phyloP scores from a whole-genome alignment of 2,797 vertebrate species.

The Paguma larvata region DNA sequence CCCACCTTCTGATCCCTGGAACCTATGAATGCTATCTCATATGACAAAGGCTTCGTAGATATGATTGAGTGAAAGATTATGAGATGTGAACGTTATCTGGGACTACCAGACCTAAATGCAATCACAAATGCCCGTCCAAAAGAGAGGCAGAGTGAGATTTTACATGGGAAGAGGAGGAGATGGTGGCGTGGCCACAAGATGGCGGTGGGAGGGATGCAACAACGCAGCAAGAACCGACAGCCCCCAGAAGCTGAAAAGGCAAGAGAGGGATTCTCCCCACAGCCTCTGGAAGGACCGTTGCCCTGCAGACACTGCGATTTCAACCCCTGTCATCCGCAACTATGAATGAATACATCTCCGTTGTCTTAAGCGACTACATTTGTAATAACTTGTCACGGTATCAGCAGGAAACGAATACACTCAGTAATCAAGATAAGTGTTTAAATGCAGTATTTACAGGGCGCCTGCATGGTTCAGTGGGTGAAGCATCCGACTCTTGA shows the following conservation, averaged over 20 bases:
- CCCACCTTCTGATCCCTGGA: not conserved
- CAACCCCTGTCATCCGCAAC: not conserved
- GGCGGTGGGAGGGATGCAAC: not conserved
- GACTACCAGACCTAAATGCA: not conserved
- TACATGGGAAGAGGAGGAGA: not conserved
- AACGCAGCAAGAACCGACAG: not conserved
- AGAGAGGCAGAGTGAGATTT: not conserved
- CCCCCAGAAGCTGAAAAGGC: not conserved
- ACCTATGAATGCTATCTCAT: not conserved
- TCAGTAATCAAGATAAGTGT: not conserved
- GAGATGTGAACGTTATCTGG: not conserved
- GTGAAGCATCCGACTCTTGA: too few relatives aligned
- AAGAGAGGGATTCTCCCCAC: not conserved
- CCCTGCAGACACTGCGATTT: not conserved
- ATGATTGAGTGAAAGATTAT: not conserved
- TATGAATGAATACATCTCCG: not conserved
- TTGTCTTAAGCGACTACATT: not conserved
- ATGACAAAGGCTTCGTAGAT: not conserved
- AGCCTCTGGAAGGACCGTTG: not conserved
- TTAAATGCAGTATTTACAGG: not conserved
- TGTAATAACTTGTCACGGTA: not conserved
- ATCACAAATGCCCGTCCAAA: not conserved
- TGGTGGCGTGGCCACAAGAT: not conserved
- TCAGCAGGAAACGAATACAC: not conserved
- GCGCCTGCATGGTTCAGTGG: too few relatives aligned